A percentile compares a stretch with the other conserved stretches of the same genome.
Evolutionary conservation across 2,113 vertebrate species (phyloP).

Genomic region (Rhodinocichla rosea): DNA sequence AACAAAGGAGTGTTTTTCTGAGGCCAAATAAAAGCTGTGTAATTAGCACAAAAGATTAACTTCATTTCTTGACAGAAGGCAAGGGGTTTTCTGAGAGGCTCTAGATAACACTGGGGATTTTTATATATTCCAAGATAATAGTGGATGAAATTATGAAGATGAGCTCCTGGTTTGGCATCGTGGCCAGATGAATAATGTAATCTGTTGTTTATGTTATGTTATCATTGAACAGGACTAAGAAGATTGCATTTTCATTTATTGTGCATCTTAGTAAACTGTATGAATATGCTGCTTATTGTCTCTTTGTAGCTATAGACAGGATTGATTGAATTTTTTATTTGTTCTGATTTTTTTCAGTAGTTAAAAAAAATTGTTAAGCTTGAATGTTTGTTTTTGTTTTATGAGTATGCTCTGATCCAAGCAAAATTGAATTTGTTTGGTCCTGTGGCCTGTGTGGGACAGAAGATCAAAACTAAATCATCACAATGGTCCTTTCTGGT

Average conservation of each 20-base stretch:
- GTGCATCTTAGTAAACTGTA: not conserved
- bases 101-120: not conserved
- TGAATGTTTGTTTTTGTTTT: not conserved
- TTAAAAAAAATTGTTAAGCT: not conserved
- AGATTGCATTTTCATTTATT: not conserved
- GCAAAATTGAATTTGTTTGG: not conserved
- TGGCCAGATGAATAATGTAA: not conserved
- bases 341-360: not conserved
- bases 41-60: not conserved
- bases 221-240: not conserved
- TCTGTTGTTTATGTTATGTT: not conserved
- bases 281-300: not conserved
- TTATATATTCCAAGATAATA: not conserved
- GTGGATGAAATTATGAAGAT: not conserved
- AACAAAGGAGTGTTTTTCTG: not conserved
- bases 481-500: constrained; percentile 66
- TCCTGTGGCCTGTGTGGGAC: constrained; percentile 53
- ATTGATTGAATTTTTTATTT: not conserved
- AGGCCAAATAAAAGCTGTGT: not conserved
- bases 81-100: not conserved
- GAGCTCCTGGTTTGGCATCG: not conserved
- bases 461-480: constrained; percentile 63
- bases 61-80: not conserved
- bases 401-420: not conserved
- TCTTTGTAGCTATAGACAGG: not conserved